Evolutionary conservation across 2,113 vertebrate species (phyloP).

Genomic region (Pelusios castaneus): DNA sequence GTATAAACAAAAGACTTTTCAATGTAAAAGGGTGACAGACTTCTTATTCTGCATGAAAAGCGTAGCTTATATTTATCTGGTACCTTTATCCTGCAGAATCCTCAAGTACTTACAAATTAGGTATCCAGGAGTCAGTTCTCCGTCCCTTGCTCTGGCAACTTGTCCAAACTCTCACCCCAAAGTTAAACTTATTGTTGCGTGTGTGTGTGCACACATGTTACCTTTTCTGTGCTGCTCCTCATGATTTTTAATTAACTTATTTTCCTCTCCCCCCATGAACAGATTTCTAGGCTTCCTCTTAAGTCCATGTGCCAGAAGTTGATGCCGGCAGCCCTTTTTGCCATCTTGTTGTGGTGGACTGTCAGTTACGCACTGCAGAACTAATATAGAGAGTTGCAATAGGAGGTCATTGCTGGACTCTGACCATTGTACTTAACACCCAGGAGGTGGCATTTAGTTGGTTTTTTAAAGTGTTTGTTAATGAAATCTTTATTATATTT

Average conservation of each 20-base stretch:
- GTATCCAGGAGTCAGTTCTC: rapidly evolving
- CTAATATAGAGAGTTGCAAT: background rate
- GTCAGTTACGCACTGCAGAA: slow-evolving; percentile 37
- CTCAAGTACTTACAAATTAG: background rate
- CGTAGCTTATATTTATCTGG: rapidly evolving
- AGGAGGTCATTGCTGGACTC: slow-evolving; percentile 76
- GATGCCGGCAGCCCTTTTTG: slow-evolving; percentile 54
- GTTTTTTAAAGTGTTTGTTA: slow-evolving; percentile 59
- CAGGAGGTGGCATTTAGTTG: slow-evolving; percentile 69
- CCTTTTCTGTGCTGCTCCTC: background rate
- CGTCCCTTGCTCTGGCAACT: rapidly evolving
- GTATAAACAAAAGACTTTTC: background rate
- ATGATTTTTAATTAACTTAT: background rate
- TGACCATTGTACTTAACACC: slow-evolving; percentile 65
- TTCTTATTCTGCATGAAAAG: background rate
- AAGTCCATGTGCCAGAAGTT: slow-evolving; percentile 55
- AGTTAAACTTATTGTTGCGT: background rate
- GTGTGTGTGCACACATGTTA: rapidly evolving
- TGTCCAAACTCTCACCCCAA: rapidly evolving
- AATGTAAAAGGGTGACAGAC: background rate
- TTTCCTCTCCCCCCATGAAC: background rate
- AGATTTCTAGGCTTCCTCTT: slow-evolving; percentile 57
- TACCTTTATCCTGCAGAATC: background rate
- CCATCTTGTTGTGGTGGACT: slow-evolving; percentile 63
- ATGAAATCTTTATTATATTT: slow-evolving; percentile 73